A percentile compares a stretch with the other conserved stretches of the same genome.
Conservation (phyloP, 2,797 vertebrate genomes). For the Danio choprae region DNA sequence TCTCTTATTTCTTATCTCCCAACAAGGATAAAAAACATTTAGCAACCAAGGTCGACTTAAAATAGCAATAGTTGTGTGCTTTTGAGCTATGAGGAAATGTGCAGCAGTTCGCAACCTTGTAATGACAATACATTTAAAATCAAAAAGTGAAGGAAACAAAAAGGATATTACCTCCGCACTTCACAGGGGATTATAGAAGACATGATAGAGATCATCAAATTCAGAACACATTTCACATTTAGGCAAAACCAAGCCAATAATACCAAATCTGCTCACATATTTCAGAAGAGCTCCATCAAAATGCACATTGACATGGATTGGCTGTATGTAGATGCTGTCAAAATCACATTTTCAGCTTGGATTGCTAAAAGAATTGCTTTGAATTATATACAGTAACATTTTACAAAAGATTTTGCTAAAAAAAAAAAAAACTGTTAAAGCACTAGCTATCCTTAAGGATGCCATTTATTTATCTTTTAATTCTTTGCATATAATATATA, state of each 20-base stretch:
- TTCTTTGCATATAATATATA: too few species aligned
- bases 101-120: conserved; percentile 74
- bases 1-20: conserved; percentile 32
- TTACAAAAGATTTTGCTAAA: too few species aligned
- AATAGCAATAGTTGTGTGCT: conserved; percentile 1
- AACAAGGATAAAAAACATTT: conserved; percentile 35
- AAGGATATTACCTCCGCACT: conserved; percentile 55
- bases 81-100: conserved; percentile 68
- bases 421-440: neutral
- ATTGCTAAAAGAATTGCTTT: neutral
- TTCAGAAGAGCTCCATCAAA: conserved; percentile 76
- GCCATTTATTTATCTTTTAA: neutral
- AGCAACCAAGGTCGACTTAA: neutral
- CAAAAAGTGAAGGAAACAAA: conserved; percentile 74
- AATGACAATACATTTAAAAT: conserved; percentile 74
- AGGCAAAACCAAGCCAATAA: conserved; percentile 51
- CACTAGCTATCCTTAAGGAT: neutral
- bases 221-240: conserved; percentile 60
- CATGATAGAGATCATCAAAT: conserved; percentile 52
- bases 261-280: conserved; percentile 68
- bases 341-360: conserved; percentile 18
- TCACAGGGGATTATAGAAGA: conserved; percentile 53
- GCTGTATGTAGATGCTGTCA: neutral
- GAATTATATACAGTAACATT: too few species aligned
- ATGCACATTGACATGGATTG: conserved; percentile 8